These are phyloP conservation scores for Spilosoma lubricipeda DNA, from an alignment of 2,888 invertebrate species.

Conservation along the genomic window DNA sequence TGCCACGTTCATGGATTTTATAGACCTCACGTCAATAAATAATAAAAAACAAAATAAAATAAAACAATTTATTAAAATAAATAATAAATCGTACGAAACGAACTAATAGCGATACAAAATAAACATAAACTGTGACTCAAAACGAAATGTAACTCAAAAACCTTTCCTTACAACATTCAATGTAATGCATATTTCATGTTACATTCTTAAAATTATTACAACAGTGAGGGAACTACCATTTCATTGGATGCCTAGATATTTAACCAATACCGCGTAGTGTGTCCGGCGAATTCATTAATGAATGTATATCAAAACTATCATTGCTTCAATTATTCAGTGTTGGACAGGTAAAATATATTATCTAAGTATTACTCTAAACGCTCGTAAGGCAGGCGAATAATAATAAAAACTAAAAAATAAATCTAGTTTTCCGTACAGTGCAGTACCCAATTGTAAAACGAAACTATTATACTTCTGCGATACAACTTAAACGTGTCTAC, in stretches of 20 bases:
- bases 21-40: too few relatives aligned
- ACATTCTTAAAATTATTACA: slow-evolving; percentile 22
- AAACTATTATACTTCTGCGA: slow-evolving; percentile 48
- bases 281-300: slow-evolving; percentile 5
- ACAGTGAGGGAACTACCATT: slow-evolving; percentile 36
- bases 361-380: slow-evolving; percentile 21
- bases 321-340: neutral
- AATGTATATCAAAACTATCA: neutral
- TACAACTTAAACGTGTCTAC: slow-evolving; percentile 41
- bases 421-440: slow-evolving; percentile 37
- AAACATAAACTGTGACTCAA: slow-evolving; percentile 66
- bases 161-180: slow-evolving; percentile 45
- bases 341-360: slow-evolving; percentile 1
- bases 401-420: slow-evolving; percentile 48
- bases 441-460: slow-evolving; percentile 42
- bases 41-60: slow-evolving; percentile 53
- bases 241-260: slow-evolving; percentile 44
- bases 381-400: slow-evolving; percentile 43
- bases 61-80: slow-evolving; percentile 70
- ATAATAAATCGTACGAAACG: slow-evolving; percentile 67
- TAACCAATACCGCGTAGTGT: slow-evolving; percentile 41
- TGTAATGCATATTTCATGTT: slow-evolving; percentile 32
- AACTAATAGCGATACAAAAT: slow-evolving; percentile 69
- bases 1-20: too few relatives aligned
- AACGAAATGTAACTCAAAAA: slow-evolving; percentile 61